Percentiles rank a stretch among this genome's conserved stretches.
phyloP scores from a whole-genome alignment of 1,140 invertebrate genomes.

The Hypsibius dujardini region DNA sequence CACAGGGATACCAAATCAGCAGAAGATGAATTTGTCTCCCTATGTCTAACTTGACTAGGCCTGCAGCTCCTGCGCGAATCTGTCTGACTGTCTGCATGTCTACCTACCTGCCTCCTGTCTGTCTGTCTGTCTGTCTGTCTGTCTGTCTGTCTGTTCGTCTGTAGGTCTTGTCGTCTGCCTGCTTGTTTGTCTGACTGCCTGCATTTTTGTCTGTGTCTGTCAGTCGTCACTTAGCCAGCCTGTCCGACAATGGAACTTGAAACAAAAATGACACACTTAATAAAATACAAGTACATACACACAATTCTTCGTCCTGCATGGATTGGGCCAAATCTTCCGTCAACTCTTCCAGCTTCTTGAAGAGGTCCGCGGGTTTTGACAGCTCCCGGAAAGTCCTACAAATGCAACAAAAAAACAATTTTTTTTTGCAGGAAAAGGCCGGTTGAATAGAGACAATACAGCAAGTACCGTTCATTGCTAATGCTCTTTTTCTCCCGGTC shows the following conservation, averaged over 20 bases:
- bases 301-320: constrained; percentile 29
- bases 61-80: background rate
- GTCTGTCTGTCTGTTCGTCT: too few species aligned
- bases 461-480: constrained; percentile 34
- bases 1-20: constrained; percentile 17
- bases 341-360: constrained; percentile 33
- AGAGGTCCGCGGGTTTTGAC: constrained; percentile 30
- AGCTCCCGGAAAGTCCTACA: constrained; percentile 37
- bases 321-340: constrained; percentile 33
- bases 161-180: too few species aligned
- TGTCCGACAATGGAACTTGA: background rate
- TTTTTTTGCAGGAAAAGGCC: constrained; percentile 11
- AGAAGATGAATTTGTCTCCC: constrained; percentile 22
- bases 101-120: too few species aligned
- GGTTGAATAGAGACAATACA: background rate
- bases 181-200: too few species aligned
- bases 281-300: background rate
- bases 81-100: too few species aligned
- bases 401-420: background rate
- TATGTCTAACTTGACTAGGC: constrained; percentile 20
- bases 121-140: too few species aligned
- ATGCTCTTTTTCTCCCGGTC: constrained; percentile 35
- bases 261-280: constrained; percentile 25
- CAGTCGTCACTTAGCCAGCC: too few species aligned
- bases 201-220: too few species aligned